A percentile compares a stretch with the other conserved stretches of the same genome.
These are phyloP conservation scores for Tipula lateralis DNA, from an alignment of 2,888 invertebrate species.

Conservation along the genomic window DNA sequence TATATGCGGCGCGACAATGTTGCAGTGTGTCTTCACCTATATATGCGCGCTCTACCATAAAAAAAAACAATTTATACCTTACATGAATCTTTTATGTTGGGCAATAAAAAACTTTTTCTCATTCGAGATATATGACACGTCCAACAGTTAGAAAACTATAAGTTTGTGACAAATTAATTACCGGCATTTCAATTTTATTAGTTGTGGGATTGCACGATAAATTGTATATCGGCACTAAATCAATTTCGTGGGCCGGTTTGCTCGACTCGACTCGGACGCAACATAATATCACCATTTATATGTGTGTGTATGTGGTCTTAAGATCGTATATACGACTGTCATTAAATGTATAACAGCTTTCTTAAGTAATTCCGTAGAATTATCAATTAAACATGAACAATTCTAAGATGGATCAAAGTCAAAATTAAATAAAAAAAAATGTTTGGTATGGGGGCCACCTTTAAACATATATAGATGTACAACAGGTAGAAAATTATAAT, in stretches of 20 bases:
- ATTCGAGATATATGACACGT: not conserved
- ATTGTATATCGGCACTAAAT: conserved; percentile 2
- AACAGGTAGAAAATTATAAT: not conserved
- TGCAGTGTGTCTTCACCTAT: not conserved
- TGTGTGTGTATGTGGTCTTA: not conserved
- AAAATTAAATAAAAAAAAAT: not conserved
- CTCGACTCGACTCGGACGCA: not conserved
- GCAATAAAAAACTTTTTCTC: not conserved
- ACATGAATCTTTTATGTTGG: conserved; percentile 6
- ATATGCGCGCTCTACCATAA: not conserved
- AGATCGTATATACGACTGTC: no score
- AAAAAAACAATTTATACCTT: conserved; percentile 4
- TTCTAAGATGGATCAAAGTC: not conserved
- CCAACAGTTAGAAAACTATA: no score
- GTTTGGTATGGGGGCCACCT: not conserved
- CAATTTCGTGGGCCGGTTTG: not conserved
- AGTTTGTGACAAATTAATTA: conserved; percentile 19
- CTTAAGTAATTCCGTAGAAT: not conserved
- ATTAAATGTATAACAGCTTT: no score
- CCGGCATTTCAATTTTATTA: not conserved
- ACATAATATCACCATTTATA: not conserved
- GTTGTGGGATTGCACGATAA: not conserved
- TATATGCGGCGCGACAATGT: not conserved
- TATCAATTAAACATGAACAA: conserved; percentile 1
- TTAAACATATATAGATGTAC: not conserved